Base-by-base conservation (phyloP, 2,113 vertebrate species). In the Phalacrocorax pelagicus region DNA sequence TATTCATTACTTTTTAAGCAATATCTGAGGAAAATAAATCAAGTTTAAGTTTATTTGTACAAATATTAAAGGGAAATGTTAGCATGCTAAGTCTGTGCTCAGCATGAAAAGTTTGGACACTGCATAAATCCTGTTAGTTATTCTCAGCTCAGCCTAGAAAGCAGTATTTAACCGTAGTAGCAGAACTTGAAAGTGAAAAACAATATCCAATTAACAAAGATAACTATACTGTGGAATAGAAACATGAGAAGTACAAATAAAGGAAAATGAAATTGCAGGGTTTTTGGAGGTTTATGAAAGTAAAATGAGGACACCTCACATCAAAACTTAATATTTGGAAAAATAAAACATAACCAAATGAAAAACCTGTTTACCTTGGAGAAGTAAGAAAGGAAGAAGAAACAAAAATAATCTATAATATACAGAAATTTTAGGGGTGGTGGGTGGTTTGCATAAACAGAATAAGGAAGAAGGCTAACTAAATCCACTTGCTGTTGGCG, bases 181-280 rank as follows among this genome's bases (percentile, higher is more conserved):
- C 44, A 92, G 46, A 93, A 80, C 79, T 55, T 91, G 67, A 90
- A 95, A 95, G 58, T 34, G 71, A 92, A 96, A 95, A 90, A 84
- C 65, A 95, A 72, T 93, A 94, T 71, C 34, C 38, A 97, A 94
- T 94, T 96, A 96, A 90, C 38, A 92, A 57, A 96, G 36, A 86
- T 61, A 96, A 96, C 58, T n/a, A 21, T 32, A 80, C 54, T 57
- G 29, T 87, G 46, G 74, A 95, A 86, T 55, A 87, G 65, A 88
- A 90, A 78, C 46, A 69, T 23, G 34, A 86, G 77, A 82, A 81
- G 55, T 89, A 77, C 59, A 96, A 95, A 91, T 54, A 94, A 73
- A 94, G 20, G n/a, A 54, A 92, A 96, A 95, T 87, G 46, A 84
- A 87, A 75, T 49, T 51, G 16, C 18, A 78, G 47, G 3, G 10